A percentile compares a stretch with the other conserved stretches of the same genome.
Conservation (phyloP, 2,888 invertebrate genomes). For the Tiliacea aurago region DNA sequence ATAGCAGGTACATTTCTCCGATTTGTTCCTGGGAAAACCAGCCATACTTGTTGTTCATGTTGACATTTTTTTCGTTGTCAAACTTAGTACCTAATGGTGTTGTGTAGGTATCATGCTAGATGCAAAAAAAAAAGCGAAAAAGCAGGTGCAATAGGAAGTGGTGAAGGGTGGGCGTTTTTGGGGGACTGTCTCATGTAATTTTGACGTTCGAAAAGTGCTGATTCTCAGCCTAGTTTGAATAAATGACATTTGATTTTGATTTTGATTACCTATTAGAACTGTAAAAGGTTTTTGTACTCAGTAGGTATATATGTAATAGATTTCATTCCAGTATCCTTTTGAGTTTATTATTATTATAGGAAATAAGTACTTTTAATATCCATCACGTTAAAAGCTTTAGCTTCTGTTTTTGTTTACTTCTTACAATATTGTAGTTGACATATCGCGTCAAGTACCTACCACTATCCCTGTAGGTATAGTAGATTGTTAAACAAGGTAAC, state of each 20-base stretch:
- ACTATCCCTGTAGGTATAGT: background rate
- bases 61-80: background rate
- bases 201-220: too few species aligned
- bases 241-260: too few species aligned
- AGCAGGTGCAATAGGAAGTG: too few species aligned
- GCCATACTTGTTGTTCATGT: conserved; percentile 5
- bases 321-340: background rate
- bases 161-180: too few species aligned
- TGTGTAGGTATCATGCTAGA: background rate
- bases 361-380: background rate
- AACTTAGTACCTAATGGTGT: background rate
- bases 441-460: background rate
- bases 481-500: too few species aligned
- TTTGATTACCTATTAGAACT: background rate
- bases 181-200: too few species aligned
- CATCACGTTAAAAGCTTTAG: background rate
- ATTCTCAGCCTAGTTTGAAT: too few species aligned
- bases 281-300: background rate
- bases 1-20: conserved; percentile 41
- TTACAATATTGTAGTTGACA: background rate
- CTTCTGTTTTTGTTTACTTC: background rate
- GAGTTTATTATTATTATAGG: background rate
- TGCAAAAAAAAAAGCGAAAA: too few species aligned
- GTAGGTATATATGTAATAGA: background rate
- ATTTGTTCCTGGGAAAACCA: conserved; percentile 40